phyloP scores from a whole-genome alignment of 2,888 invertebrate species.

The Empis livida region DNA sequence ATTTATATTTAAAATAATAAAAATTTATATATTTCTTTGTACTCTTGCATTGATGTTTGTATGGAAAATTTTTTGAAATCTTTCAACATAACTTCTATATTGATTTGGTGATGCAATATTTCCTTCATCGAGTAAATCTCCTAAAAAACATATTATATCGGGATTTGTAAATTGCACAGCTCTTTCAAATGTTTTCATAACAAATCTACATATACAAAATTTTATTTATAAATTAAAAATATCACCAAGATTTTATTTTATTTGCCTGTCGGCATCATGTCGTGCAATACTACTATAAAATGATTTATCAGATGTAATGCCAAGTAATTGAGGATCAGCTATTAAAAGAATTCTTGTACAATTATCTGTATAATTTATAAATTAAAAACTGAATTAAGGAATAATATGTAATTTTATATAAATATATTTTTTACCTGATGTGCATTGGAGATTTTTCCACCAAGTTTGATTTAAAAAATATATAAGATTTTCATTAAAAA shows the following conservation, averaged over 20 bases:
- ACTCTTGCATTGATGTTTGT: conserved; percentile 26
- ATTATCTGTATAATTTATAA: conserved; percentile 24
- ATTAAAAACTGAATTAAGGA: neutral
- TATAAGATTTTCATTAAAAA: conserved; percentile 14
- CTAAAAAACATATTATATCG: conserved; percentile 76
- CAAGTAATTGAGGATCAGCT: conserved; percentile 89
- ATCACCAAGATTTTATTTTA: neutral
- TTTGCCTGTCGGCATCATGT: conserved; percentile 81
- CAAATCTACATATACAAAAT: conserved; percentile 41
- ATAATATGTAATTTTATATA: neutral
- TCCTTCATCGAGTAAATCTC: conserved; percentile 93
- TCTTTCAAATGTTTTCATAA: conserved; percentile 61
- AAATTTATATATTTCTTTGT: too few species aligned
- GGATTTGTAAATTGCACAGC: conserved; percentile 62
- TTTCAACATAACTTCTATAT: conserved; percentile 58
- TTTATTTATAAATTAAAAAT: neutral
- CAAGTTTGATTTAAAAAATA: conserved; percentile 28
- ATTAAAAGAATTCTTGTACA: conserved; percentile 58
- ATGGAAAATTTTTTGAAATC: conserved; percentile 51
- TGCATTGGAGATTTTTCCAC: conserved; percentile 31
- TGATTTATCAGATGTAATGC: conserved; percentile 57
- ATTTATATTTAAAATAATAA: neutral
- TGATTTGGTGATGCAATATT: conserved; percentile 58
- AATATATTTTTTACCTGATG: conserved; percentile 20
- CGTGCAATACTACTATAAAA: conserved; percentile 56